Evolutionary conservation across 2,888 invertebrate species (phyloP), one percentile per base, ranked within the genome.

Genomic region (Oegoconia quadripuncta): DNA sequence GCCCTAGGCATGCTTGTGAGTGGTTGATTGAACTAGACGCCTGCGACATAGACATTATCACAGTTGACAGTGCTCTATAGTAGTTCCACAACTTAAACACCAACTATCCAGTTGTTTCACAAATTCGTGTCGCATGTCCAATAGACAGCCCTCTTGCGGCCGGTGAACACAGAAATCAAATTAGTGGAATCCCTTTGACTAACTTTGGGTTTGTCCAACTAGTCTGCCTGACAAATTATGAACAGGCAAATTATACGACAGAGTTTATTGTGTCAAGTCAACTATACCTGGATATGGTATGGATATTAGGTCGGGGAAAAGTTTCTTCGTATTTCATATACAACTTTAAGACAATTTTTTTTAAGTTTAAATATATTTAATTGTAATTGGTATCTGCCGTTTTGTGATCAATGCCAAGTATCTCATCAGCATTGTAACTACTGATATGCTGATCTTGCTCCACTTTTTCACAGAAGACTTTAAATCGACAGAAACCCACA

Each of bases 151-250:
- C 65, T 64, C 66, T 60, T 63, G 72, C 49, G 71, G 69, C 50
- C 42, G 55, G 40, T 60, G 68, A 67, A 74, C 77, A 71, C 59
- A 52, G 68, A 71, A 76, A 75, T 76, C 72, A 69, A 76, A 77
- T 76, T 75, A 75, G 65, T 54, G 49, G 61, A 66, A 66, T 67
- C 73, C 75, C 74, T 74, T 75, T 74, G 72, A 67, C 64, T 55
- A 62, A 70, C 58, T 71, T 63, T 41, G 50, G 64, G 71, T 71
- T 73, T 59, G 68, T 65, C 53, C 52, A 55, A 58, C 55, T 55
- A 60, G 60, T 49, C 44, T 34, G 46, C 40, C 49, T 43, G 53
- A 64, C 68, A 67, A 68, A 67, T 71, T 67, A 70, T 70, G 62
- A 65, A 64, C 54, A 55, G 52, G 48, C 51, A 55, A 43, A 54